phyloP scores from a whole-genome alignment of 2,888 invertebrate genomes.

The Synanthedon andrenaeformis region DNA sequence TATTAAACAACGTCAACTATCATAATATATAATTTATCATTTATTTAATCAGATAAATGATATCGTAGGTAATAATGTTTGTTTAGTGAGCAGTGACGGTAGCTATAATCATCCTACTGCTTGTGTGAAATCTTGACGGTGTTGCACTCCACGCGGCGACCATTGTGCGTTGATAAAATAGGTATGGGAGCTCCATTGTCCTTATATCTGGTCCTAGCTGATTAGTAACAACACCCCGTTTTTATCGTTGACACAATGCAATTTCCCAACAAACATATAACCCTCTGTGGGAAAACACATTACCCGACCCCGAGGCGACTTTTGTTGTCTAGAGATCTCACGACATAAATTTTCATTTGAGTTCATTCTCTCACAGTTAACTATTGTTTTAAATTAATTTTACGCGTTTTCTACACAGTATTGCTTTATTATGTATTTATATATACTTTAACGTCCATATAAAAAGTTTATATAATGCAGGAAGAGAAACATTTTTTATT shows the following conservation, averaged over 20 bases:
- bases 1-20: too few relatives aligned
- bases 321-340: slow-evolving; percentile 50
- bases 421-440: neutral
- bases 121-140: slow-evolving; percentile 35
- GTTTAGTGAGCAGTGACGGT: too few relatives aligned
- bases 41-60: too few relatives aligned
- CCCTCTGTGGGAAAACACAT: slow-evolving; percentile 24
- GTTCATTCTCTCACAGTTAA: slow-evolving; percentile 45
- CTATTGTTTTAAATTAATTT: slow-evolving; percentile 37
- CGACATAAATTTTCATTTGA: slow-evolving; percentile 32
- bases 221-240: slow-evolving; percentile 50
- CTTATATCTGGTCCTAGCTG: slow-evolving; percentile 47
- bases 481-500: neutral
- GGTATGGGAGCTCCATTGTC: slow-evolving; percentile 45
- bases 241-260: slow-evolving; percentile 50
- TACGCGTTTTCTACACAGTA: slow-evolving; percentile 27
- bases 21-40: too few relatives aligned
- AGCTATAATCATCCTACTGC: too few relatives aligned
- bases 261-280: slow-evolving; percentile 43
- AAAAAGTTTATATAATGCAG: slow-evolving; percentile 1
- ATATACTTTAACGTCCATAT: slow-evolving; percentile 8
- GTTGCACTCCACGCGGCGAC: slow-evolving; percentile 18
- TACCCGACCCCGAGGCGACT: slow-evolving; percentile 29
- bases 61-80: too few relatives aligned
- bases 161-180: slow-evolving; percentile 41